phyloP scores from a whole-genome alignment of 37 sponge, comb jelly and placozoan genomes.

The Axinella damicornis region DNA sequence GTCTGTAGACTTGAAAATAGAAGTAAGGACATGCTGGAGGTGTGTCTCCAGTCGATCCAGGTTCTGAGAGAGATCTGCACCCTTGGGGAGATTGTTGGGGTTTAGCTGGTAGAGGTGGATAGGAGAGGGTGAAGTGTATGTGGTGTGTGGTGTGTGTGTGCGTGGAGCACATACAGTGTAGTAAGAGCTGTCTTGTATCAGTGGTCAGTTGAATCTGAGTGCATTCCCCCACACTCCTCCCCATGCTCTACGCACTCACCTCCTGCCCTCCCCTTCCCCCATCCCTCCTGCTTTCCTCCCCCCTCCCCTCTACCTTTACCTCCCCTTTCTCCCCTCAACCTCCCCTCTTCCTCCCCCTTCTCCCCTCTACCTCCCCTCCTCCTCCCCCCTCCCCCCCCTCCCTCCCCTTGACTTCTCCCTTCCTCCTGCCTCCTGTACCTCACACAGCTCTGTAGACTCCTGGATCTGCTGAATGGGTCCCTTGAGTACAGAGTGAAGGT shows the following conservation, averaged over 20 bases:
- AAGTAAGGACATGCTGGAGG: constrained; percentile 25
- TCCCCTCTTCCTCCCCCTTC: neutral
- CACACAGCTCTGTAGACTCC: constrained; percentile 67
- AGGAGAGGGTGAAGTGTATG: neutral
- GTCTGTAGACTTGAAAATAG: constrained; percentile 64
- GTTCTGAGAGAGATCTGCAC: constrained; percentile 35
- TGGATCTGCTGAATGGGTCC: constrained; percentile 48
- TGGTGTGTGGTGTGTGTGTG: neutral
- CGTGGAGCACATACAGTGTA: no score
- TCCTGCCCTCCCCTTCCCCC: no score
- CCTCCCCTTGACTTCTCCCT: neutral
- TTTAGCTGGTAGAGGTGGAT: no score
- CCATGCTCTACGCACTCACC: no score
- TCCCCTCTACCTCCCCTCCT: neutral
- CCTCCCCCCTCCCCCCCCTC: no score
- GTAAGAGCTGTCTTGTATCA: no score
- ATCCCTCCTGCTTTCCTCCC: no score
- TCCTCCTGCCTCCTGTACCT: no score
- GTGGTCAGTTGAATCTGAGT: no score
- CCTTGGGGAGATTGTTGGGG: constrained; percentile 36
- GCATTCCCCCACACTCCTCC: no score
- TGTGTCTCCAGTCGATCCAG: constrained; percentile 52
- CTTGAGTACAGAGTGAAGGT: constrained; percentile 64
- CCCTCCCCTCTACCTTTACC: no score
- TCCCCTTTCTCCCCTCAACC: neutral